phyloP scores from a whole-genome alignment of 2,797 vertebrate genomes.

The Melanotaenia nigrans region DNA sequence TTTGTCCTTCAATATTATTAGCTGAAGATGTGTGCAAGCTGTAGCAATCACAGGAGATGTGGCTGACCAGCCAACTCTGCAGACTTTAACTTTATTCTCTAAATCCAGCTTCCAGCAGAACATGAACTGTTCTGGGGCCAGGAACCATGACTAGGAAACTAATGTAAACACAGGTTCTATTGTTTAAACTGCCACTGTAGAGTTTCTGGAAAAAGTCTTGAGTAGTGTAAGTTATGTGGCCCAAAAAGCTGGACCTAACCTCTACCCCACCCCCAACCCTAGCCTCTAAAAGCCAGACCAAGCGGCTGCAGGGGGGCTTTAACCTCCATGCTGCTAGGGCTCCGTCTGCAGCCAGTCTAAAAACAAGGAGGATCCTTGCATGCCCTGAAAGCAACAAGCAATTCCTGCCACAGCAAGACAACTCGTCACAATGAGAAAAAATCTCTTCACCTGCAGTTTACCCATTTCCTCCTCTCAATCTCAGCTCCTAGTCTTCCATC shows the following conservation, averaged over 20 bases:
- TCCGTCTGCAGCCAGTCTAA: constrained; percentile 29
- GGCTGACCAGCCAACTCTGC: not conserved
- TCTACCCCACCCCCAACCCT: not conserved
- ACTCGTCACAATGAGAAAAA: not conserved
- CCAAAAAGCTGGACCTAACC: constrained; percentile 62
- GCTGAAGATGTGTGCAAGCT: not conserved
- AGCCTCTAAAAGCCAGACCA: constrained; percentile 60
- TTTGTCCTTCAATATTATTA: not conserved
- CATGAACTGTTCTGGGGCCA: not conserved
- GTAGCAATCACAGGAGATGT: not conserved
- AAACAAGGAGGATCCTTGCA: constrained; percentile 11
- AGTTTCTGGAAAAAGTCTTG: constrained; percentile 17
- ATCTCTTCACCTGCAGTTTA: not conserved
- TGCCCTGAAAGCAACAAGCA: not conserved
- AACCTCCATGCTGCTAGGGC: constrained; percentile 44
- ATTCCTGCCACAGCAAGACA: not conserved
- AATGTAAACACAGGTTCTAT: not conserved
- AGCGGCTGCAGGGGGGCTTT: constrained; percentile 64
- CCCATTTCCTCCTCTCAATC: not conserved
- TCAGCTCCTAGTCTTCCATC: not conserved
- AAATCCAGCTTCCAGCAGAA: not conserved
- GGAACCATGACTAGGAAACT: not conserved
- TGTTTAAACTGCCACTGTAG: not conserved
- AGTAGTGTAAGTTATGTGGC: constrained; percentile 2
- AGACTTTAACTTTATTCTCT: not conserved